These are phyloP conservation scores for Nematopogon swammerdamellus DNA, from an alignment of 2,888 invertebrate species.

Conservation along the genomic window DNA sequence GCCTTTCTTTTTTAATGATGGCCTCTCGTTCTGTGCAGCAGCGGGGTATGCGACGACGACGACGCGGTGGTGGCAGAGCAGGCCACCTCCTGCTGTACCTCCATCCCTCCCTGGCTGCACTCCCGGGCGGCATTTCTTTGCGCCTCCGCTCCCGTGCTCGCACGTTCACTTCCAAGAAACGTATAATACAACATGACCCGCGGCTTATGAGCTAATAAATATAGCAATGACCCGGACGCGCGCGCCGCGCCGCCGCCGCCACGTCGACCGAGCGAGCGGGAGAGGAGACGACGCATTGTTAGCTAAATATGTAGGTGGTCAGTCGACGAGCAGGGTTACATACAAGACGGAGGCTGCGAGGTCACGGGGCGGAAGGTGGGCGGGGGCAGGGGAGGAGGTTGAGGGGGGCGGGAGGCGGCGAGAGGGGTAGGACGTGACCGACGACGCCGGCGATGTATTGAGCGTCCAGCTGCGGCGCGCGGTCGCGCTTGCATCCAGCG, in stretches of 20 bases:
- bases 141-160: constrained; percentile 31
- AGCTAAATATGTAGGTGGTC: constrained; percentile 58
- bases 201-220: constrained; percentile 58
- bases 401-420: constrained; percentile 26
- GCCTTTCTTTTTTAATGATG: constrained; percentile 59
- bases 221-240: constrained; percentile 50
- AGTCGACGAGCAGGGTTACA: constrained; percentile 24
- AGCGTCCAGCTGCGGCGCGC: constrained; percentile 56
- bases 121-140: background rate
- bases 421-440: constrained; percentile 41
- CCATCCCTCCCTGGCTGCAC: background rate
- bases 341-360: constrained; percentile 4
- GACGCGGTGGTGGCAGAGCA: constrained; percentile 21
- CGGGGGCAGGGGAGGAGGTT: constrained; percentile 33
- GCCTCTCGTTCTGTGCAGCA: constrained; percentile 18
- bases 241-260: constrained; percentile 28
- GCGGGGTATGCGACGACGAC: constrained; percentile 19
- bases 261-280: constrained; percentile 4
- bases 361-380: constrained; percentile 15
- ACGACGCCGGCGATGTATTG: constrained; percentile 46
- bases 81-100: constrained; percentile 19
- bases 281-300: constrained; percentile 30
- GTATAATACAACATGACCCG: constrained; percentile 57
- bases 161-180: constrained; percentile 54
- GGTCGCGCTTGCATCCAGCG: constrained; percentile 58